Percentiles rank a stretch among this genome's conserved stretches.
phyloP scores from a whole-genome alignment of 1,140 invertebrate genomes.

The Mactra quadrangularis region DNA sequence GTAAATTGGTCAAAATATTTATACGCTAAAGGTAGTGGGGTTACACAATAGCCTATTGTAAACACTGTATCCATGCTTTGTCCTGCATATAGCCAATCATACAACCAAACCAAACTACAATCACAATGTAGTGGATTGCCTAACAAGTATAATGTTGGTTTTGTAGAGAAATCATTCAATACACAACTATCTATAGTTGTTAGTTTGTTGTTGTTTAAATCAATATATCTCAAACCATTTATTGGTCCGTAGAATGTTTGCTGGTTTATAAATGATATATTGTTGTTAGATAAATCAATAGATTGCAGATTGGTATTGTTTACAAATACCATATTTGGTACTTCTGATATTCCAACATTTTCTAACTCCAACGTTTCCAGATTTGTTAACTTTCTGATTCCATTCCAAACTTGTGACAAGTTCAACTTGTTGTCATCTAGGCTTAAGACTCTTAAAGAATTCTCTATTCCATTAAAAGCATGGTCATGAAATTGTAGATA shows the following conservation, averaged over 20 bases:
- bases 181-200: slow-evolving; percentile 69
- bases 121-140: slow-evolving; percentile 71
- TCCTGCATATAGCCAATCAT: slow-evolving; percentile 57
- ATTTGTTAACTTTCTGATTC: slow-evolving; percentile 58
- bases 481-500: slow-evolving; percentile 1
- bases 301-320: slow-evolving; percentile 54
- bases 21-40: slow-evolving; percentile 24
- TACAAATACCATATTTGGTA: slow-evolving; percentile 67
- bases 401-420: slow-evolving; percentile 60
- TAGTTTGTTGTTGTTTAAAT: slow-evolving; percentile 67
- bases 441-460: slow-evolving; percentile 53
- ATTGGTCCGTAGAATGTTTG: slow-evolving; percentile 66
- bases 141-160: slow-evolving; percentile 53
- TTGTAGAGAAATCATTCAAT: slow-evolving; percentile 64
- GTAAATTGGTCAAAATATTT: slow-evolving; percentile 6
- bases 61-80: neutral
- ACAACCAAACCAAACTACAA: slow-evolving; percentile 71
- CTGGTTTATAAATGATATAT: slow-evolving; percentile 57
- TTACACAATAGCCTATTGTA: neutral
- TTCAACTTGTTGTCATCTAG: slow-evolving; percentile 56
- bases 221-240: slow-evolving; percentile 59
- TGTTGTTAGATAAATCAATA: slow-evolving; percentile 66
- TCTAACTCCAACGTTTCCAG: slow-evolving; percentile 61
- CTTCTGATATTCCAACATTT: slow-evolving; percentile 57
- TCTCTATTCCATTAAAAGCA: slow-evolving; percentile 58